Conservation (phyloP, 2,113 vertebrate species). For the Prionailurus viverrinus region DNA sequence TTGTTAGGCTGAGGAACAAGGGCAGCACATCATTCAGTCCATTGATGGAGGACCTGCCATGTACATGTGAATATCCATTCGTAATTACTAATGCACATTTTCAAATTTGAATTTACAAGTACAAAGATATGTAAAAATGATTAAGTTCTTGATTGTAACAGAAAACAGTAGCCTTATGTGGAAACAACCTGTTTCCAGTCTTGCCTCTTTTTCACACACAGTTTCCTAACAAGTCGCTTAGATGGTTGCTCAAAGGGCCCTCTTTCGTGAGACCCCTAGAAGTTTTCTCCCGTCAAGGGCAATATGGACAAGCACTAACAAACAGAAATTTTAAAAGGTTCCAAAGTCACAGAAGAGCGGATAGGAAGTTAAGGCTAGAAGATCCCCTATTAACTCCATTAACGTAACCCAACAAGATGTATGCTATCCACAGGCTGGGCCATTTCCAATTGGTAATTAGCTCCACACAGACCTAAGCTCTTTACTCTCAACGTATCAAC, state of each 20-base stretch:
- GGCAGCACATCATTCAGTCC: fast-evolving
- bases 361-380: background rate
- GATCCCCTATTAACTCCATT: background rate
- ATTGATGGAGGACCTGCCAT: background rate
- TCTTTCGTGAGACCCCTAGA: background rate
- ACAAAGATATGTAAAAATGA: background rate
- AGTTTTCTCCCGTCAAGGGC: background rate
- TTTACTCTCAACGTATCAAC: background rate
- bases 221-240: background rate
- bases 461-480: background rate
- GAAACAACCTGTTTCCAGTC: background rate
- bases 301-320: background rate
- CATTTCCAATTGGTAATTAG: background rate
- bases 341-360: background rate
- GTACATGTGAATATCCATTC: background rate
- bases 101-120: background rate
- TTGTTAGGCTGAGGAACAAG: fast-evolving
- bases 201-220: background rate
- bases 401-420: background rate
- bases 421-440: background rate
- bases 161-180: background rate
- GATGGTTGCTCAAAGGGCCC: background rate
- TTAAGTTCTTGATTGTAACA: background rate
- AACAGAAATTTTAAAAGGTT: background rate
- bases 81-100: background rate